Conservation (phyloP, 2,888 invertebrate genomes). For the Branchellion lobata region DNA sequence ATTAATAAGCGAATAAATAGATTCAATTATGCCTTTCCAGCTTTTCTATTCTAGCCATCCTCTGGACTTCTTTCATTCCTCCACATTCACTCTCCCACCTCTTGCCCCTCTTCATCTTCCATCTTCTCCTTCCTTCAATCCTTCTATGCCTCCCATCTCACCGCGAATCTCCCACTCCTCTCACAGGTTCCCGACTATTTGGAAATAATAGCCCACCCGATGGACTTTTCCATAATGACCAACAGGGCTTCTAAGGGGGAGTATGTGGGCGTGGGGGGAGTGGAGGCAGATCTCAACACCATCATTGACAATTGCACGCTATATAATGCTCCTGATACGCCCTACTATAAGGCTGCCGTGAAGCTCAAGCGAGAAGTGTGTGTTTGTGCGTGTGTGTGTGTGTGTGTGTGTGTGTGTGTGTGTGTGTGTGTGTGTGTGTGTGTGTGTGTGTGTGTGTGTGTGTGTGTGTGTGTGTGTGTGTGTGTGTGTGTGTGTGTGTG, state of each 20-base stretch:
- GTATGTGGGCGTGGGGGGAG: not conserved
- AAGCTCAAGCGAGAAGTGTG: not conserved
- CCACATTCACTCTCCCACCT: too few relatives aligned
- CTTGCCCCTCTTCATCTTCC: too few relatives aligned
- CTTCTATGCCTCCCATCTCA: too few relatives aligned
- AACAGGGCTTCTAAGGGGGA: slow-evolving; percentile 55
- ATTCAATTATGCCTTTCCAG: too few relatives aligned
- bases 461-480: not conserved
- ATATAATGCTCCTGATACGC: not conserved
- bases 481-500: too few relatives aligned
- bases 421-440: too few relatives aligned
- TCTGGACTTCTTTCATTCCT: too few relatives aligned
- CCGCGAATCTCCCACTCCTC: too few relatives aligned
- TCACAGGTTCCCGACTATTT: slow-evolving; percentile 79
- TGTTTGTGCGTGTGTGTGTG: not conserved
- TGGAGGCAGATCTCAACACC: not conserved
- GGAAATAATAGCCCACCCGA: slow-evolving; percentile 78
- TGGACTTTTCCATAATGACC: slow-evolving; percentile 87
- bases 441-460: not conserved
- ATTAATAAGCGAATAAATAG: too few relatives aligned
- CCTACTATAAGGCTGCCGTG: slow-evolving; percentile 5
- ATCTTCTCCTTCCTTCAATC: too few relatives aligned
- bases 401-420: not conserved
- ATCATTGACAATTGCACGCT: not conserved
- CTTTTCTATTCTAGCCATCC: too few relatives aligned